Percentiles rank a stretch among this genome's conserved stretches.
Conservation (phyloP, 2,888 invertebrate genomes). For the Congeria kusceri region DNA sequence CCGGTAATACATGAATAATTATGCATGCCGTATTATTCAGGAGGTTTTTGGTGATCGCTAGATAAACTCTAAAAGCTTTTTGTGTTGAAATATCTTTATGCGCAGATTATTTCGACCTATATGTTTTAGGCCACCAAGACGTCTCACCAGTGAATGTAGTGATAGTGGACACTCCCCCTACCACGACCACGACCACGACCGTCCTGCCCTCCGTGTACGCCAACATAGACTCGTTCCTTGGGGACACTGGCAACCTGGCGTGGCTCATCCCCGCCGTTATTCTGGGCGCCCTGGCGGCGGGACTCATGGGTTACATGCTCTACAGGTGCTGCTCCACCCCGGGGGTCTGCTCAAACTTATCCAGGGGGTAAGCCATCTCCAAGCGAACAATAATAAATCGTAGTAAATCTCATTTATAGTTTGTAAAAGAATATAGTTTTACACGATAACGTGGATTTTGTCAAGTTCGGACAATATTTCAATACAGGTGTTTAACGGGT, state of each 20-base stretch:
- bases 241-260: constrained; percentile 55
- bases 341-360: constrained; percentile 24
- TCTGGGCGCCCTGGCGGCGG: constrained; percentile 39
- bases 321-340: constrained; percentile 49
- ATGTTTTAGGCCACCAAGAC: constrained; percentile 46
- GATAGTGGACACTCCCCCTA: constrained; percentile 43
- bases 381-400: neutral
- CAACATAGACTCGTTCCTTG: constrained; percentile 44
- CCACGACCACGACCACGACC: constrained; percentile 55
- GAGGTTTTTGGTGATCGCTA: too few relatives aligned
- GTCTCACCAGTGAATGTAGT: constrained; percentile 44
- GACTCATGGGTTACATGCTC: constrained; percentile 55
- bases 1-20: constrained; percentile 8
- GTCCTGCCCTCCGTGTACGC: constrained; percentile 12
- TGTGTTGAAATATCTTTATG: too few relatives aligned
- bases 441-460: neutral
- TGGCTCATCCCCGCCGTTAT: constrained; percentile 66
- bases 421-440: neutral
- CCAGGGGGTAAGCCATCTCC: neutral
- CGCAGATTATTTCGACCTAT: too few relatives aligned
- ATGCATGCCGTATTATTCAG: too few relatives aligned
- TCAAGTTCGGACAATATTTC: neutral
- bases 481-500: neutral
- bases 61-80: too few relatives aligned
- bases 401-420: neutral